Evolutionary conservation across 2,888 invertebrate genomes (phyloP).

Genomic region (Idaea biselata): DNA sequence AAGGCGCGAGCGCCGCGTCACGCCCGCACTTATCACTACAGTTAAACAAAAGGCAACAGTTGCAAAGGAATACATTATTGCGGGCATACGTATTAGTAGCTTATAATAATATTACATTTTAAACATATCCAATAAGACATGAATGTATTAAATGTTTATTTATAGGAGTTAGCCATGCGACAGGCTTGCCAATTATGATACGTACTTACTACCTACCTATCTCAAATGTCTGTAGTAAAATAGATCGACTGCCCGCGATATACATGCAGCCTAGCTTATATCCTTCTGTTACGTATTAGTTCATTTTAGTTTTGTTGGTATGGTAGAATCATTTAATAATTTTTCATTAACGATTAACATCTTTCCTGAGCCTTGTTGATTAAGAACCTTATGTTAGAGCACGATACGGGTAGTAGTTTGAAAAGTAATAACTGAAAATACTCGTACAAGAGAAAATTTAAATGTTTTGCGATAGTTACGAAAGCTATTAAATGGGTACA

Average conservation of each 20-base stretch:
- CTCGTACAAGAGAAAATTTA: no score
- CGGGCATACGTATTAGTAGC: slow-evolving; percentile 41
- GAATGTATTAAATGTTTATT: slow-evolving; percentile 54
- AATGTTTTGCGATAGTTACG: no score
- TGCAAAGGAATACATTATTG: slow-evolving; percentile 34
- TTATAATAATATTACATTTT: slow-evolving; percentile 51
- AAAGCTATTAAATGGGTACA: no score
- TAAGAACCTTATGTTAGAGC: slow-evolving; percentile 2
- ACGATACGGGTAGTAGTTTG: no score
- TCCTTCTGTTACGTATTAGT: neutral
- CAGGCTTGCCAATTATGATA: slow-evolving; percentile 30
- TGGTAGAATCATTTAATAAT: neutral
- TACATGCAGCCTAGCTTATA: slow-evolving; percentile 6
- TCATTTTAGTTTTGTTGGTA: neutral
- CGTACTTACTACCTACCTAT: slow-evolving; percentile 9
- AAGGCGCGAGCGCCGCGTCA: neutral
- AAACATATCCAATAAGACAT: slow-evolving; percentile 69
- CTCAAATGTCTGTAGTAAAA: neutral
- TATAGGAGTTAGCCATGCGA: slow-evolving; percentile 42
- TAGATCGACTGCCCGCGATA: slow-evolving; percentile 10
- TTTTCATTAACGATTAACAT: neutral
- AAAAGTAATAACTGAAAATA: no score
- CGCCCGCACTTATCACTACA: slow-evolving; percentile 16
- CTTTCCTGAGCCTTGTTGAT: slow-evolving; percentile 1
- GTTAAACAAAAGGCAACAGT: slow-evolving; percentile 28